phyloP scores from a whole-genome alignment of 2,888 invertebrate species.

The Trissoscelio sp. region DNA sequence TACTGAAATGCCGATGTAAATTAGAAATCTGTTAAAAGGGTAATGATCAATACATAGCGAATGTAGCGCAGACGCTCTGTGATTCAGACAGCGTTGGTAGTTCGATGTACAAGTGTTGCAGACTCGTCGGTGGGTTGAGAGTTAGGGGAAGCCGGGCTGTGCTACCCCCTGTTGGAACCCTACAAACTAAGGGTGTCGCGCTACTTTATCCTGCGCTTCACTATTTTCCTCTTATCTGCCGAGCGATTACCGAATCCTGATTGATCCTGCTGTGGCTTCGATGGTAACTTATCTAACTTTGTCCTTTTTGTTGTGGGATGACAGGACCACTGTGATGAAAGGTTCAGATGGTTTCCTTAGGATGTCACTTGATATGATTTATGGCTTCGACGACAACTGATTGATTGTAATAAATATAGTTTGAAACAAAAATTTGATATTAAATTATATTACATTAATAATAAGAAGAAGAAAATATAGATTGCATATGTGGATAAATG shows the following conservation, averaged over 20 bases:
- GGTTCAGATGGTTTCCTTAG: background rate
- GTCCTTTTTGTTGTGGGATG: background rate
- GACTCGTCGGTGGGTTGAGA: constrained; percentile 68
- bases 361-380: constrained; percentile 39
- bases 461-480: too few relatives aligned
- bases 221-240: constrained; percentile 42
- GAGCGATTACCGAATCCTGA: constrained; percentile 28
- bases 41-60: constrained; percentile 83
- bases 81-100: constrained; percentile 61
- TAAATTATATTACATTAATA: too few relatives aligned
- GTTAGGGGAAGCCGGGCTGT: constrained; percentile 73
- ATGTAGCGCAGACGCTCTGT: constrained; percentile 81
- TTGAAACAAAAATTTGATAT: too few relatives aligned
- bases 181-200: constrained; percentile 73
- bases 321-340: background rate
- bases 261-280: constrained; percentile 11
- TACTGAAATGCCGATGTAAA: constrained; percentile 79
- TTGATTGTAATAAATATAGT: background rate
- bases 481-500: too few relatives aligned
- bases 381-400: background rate
- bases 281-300: constrained; percentile 51
- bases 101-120: constrained; percentile 70
- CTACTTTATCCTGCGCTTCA: constrained; percentile 49
- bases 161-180: constrained; percentile 79
- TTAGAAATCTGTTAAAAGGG: constrained; percentile 82